Evolutionary conservation across 2,888 invertebrate genomes (phyloP).

Genomic region (Andrena praecox): DNA sequence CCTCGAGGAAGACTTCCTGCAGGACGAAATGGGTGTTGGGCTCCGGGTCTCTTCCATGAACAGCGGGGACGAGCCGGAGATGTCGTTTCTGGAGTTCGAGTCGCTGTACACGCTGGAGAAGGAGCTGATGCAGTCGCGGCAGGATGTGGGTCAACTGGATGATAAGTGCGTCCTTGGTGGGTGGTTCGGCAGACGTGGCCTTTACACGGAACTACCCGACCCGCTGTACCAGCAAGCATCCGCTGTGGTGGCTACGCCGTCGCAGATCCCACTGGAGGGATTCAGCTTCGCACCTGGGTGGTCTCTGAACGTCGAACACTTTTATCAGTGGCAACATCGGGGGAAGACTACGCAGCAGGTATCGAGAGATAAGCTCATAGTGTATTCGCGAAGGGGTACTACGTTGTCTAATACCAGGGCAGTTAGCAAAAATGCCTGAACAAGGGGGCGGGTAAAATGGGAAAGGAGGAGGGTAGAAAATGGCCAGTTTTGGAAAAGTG

Average conservation of each 20-base stretch:
- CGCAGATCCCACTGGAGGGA: conserved; percentile 84
- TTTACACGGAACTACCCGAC: conserved; percentile 79
- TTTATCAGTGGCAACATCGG: conserved; percentile 88
- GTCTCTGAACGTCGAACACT: conserved; percentile 88
- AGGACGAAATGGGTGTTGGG: conserved; percentile 75
- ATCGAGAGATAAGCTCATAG: conserved; percentile 19
- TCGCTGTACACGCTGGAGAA: conserved; percentile 79
- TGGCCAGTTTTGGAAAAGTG: too few relatives aligned
- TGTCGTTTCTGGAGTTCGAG: conserved; percentile 81
- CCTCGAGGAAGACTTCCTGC: conserved; percentile 68
- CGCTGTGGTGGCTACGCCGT: conserved; percentile 44
- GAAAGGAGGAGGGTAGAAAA: too few relatives aligned
- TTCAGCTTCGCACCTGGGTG: conserved; percentile 88
- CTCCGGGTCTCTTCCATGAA: conserved; percentile 57
- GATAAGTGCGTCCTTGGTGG: conserved; percentile 75
- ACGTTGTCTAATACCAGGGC: too few relatives aligned
- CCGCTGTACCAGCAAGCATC: conserved; percentile 69
- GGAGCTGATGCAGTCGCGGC: conserved; percentile 73
- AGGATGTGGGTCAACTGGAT: conserved; percentile 73
- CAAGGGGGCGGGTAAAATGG: too few relatives aligned
- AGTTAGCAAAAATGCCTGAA: too few relatives aligned
- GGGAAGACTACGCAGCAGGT: conserved; percentile 88
- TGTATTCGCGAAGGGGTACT: too few relatives aligned
- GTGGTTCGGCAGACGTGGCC: conserved; percentile 75
- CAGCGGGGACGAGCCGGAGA: conserved; percentile 57